Evolutionary conservation across 2,888 invertebrate genomes (phyloP).

Genomic region (Pecten maximus): DNA sequence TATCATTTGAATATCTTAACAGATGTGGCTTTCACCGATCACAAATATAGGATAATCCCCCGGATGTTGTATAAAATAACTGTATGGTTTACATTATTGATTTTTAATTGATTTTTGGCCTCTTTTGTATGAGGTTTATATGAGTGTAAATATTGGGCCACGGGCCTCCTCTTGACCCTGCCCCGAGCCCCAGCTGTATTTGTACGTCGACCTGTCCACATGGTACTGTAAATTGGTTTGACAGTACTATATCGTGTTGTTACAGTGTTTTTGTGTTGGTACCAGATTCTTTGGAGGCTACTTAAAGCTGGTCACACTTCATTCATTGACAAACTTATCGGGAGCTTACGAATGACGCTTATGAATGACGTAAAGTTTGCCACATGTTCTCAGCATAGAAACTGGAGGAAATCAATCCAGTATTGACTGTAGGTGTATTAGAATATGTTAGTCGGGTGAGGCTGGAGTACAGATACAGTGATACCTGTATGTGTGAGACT

Average conservation of each 20-base stretch:
- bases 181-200: not conserved
- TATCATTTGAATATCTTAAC: not conserved
- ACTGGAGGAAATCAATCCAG: not conserved
- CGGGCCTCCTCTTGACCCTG: conserved; percentile 19
- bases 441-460: not conserved
- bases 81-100: not conserved
- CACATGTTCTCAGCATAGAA: conserved; percentile 11
- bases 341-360: not conserved
- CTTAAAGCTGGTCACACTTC: conserved; percentile 1
- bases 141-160: conserved; percentile 2
- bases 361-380: not conserved
- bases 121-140: conserved; percentile 1
- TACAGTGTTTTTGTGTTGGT: not conserved
- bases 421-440: not conserved
- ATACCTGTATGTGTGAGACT: not conserved
- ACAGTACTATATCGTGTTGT: not conserved
- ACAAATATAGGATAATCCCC: not conserved
- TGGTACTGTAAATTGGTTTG: not conserved
- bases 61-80: conserved; percentile 19
- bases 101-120: conserved; percentile 30
- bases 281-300: not conserved
- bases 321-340: not conserved
- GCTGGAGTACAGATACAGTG: not conserved
- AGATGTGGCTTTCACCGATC: conserved; percentile 27
- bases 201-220: not conserved